phyloP scores from a whole-genome alignment of 2,888 invertebrate species.

The Eristalinus aeneus region DNA sequence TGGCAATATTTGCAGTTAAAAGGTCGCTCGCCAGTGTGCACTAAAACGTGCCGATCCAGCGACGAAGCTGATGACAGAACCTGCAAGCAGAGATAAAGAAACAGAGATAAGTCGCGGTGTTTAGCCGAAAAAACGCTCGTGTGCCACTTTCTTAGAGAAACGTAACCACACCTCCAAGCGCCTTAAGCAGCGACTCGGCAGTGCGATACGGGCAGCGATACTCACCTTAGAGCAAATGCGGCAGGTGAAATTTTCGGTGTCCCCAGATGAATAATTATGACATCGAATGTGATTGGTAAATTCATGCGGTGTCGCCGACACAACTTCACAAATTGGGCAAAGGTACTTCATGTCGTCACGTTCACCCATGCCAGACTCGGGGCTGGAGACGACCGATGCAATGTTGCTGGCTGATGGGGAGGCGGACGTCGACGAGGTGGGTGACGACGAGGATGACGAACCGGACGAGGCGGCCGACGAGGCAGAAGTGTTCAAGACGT shows the following conservation, averaged over 20 bases:
- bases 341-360: constrained; percentile 81
- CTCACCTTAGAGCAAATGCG: constrained; percentile 81
- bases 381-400: constrained; percentile 74
- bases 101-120: constrained; percentile 11
- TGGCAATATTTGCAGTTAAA: constrained; percentile 90
- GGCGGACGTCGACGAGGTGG: constrained; percentile 71
- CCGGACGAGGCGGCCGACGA: constrained; percentile 47
- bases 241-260: constrained; percentile 80
- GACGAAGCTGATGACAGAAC: constrained; percentile 89
- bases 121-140: constrained; percentile 16
- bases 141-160: constrained; percentile 63
- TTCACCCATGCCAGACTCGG: constrained; percentile 78
- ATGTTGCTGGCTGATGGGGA: constrained; percentile 65
- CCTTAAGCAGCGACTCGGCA: background rate
- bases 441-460: constrained; percentile 69
- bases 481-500: constrained; percentile 73
- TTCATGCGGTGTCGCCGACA: constrained; percentile 84
- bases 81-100: constrained; percentile 75
- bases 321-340: constrained; percentile 85
- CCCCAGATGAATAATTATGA: constrained; percentile 83
- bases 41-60: constrained; percentile 89
- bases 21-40: constrained; percentile 90
- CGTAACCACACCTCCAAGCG: constrained; percentile 48
- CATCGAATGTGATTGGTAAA: constrained; percentile 87
- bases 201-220: constrained; percentile 2